Conservation (phyloP, 2,797 vertebrate species). For the Sebastes taczanowskii region DNA sequence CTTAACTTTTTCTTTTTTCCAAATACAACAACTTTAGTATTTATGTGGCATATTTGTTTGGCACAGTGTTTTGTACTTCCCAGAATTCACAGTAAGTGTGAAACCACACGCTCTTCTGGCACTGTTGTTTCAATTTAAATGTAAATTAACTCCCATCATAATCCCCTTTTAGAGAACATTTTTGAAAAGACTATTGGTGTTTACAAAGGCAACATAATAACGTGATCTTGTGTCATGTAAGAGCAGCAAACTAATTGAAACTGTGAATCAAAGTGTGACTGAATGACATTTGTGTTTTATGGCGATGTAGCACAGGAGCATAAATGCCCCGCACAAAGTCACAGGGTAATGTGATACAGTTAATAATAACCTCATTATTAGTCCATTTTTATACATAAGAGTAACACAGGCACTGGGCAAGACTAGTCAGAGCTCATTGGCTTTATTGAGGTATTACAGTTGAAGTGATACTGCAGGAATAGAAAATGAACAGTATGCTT, state of each 20-base stretch:
- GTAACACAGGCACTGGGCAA: neutral
- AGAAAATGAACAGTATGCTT: neutral
- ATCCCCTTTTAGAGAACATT: conserved; percentile 17
- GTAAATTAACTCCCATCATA: conserved; percentile 65
- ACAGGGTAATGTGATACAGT: conserved; percentile 35
- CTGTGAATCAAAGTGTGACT: conserved; percentile 49
- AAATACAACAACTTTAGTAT: neutral
- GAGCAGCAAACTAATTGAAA: conserved; percentile 52
- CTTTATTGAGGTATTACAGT: conserved; percentile 6
- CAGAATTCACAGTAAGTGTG: neutral
- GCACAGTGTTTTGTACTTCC: neutral
- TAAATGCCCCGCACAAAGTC: conserved; percentile 23
- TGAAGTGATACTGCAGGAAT: conserved; percentile 1
- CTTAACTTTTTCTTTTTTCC: neutral
- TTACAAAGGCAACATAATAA: conserved; percentile 24
- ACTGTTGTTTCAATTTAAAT: conserved; percentile 71
- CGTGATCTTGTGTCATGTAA: conserved; percentile 14
- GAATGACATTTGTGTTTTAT: conserved; percentile 50
- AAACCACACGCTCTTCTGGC: conserved; percentile 1
- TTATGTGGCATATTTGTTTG: neutral
- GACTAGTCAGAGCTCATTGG: conserved; percentile 1
- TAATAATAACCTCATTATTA: conserved; percentile 57
- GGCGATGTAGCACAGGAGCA: neutral
- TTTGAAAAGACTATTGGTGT: conserved; percentile 28
- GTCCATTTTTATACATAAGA: conserved; percentile 31